Percentiles rank a stretch among this genome's conserved stretches.
Conservation (phyloP, 1,140 invertebrate genomes). For the Gryon sp. region DNA sequence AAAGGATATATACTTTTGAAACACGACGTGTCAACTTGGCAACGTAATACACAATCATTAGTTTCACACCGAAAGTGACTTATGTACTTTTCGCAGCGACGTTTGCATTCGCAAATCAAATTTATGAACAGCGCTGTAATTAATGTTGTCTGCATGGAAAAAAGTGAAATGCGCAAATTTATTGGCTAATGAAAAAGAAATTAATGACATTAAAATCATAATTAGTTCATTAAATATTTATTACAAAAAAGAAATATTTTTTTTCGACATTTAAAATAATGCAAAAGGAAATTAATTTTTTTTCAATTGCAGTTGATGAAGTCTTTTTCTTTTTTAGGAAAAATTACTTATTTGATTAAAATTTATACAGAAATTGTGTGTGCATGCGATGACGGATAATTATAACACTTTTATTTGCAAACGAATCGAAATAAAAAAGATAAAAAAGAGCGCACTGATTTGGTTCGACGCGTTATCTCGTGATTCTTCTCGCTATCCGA, state of each 20-base stretch:
- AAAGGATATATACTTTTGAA: too few species aligned
- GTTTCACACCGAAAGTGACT: constrained; percentile 33
- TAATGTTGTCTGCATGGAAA: too few species aligned
- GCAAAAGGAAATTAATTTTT: not conserved
- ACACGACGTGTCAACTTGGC: constrained; percentile 53
- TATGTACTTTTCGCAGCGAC: constrained; percentile 1
- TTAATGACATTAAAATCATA: too few species aligned
- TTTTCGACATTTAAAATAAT: too few species aligned
- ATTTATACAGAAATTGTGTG: too few species aligned
- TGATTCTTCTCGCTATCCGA: constrained; percentile 66
- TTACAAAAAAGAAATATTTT: too few species aligned
- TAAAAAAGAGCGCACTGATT: constrained; percentile 43
- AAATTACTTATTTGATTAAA: too few species aligned
- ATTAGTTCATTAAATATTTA: too few species aligned
- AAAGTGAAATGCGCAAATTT: constrained; percentile 7
- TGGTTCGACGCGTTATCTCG: constrained; percentile 57
- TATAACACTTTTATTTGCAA: constrained; percentile 26
- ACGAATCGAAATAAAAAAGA: constrained; percentile 16
- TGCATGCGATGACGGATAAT: constrained; percentile 3
- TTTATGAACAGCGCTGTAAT: constrained; percentile 23
- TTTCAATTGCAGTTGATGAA: not conserved
- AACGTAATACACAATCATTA: constrained; percentile 56
- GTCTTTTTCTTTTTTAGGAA: too few species aligned
- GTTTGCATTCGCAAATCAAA: constrained; percentile 20
- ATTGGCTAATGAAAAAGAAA: not conserved